Evolutionary conservation across 2,797 vertebrate genomes (phyloP).

Genomic region (Margarornis squamiger): DNA sequence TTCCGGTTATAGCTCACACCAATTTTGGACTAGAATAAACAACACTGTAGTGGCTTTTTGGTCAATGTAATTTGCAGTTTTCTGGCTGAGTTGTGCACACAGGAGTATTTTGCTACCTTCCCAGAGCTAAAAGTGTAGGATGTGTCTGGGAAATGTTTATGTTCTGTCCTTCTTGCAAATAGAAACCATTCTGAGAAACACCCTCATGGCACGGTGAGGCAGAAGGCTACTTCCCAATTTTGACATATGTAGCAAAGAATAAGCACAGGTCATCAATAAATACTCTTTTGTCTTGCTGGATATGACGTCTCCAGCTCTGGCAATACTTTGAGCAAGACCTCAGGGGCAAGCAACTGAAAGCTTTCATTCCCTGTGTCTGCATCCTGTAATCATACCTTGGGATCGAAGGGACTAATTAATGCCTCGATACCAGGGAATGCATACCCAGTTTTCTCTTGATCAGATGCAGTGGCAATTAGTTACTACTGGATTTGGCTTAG

Average conservation of each 20-base stretch:
- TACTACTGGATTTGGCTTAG: background rate
- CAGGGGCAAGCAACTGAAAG: background rate
- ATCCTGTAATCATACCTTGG: background rate
- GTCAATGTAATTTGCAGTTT: slow-evolving; percentile 15
- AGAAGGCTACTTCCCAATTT: background rate
- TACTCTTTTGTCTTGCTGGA: background rate
- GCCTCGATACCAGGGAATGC: background rate
- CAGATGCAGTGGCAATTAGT: background rate
- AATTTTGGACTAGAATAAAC: slow-evolving; percentile 26
- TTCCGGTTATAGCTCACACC: background rate
- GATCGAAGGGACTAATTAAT: background rate
- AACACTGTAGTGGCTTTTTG: background rate
- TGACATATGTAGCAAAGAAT: background rate
- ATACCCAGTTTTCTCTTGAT: background rate
- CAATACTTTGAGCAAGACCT: background rate
- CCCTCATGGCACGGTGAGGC: background rate
- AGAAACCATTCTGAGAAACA: background rate
- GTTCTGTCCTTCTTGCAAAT: background rate
- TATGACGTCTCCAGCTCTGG: background rate
- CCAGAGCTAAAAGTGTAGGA: slow-evolving; percentile 32
- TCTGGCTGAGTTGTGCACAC: background rate
- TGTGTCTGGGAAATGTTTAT: slow-evolving; percentile 30
- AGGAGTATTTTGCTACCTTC: slow-evolving; percentile 15
- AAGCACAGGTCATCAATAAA: background rate
- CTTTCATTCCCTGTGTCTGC: background rate